These are phyloP conservation scores for Dendroctonus ponderosae DNA, from an alignment of 1,140 invertebrate species.

Conservation along the genomic window DNA sequence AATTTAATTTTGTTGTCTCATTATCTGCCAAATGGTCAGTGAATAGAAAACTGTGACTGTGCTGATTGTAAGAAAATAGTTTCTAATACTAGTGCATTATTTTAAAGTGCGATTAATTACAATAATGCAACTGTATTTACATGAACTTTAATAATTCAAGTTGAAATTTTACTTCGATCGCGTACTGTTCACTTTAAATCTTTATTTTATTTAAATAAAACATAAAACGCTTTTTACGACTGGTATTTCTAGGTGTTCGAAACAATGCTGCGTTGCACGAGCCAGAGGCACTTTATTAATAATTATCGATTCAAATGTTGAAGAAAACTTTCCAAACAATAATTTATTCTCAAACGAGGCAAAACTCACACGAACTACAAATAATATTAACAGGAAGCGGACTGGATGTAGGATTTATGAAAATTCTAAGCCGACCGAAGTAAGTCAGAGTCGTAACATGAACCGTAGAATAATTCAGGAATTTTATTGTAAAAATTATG, in stretches of 20 bases:
- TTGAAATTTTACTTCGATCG: no score
- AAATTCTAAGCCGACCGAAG: slow-evolving; percentile 3
- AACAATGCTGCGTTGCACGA: slow-evolving; percentile 19
- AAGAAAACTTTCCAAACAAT: slow-evolving; percentile 35
- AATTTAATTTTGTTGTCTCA: neutral
- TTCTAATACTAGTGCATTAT: no score
- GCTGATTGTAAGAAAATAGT: no score
- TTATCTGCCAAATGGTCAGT: neutral
- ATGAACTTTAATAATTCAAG: no score
- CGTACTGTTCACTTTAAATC: no score
- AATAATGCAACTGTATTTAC: no score
- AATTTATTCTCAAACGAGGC: slow-evolving; percentile 31
- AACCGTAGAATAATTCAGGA: no score
- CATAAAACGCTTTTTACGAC: slow-evolving; percentile 4
- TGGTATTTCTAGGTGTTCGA: slow-evolving; percentile 19
- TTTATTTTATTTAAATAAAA: no score
- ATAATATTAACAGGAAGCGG: slow-evolving; percentile 35
- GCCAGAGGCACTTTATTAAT: slow-evolving; percentile 30
- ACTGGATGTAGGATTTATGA: slow-evolving; percentile 27
- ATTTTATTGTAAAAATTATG: no score
- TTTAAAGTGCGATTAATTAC: no score
- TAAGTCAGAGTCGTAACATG: no score
- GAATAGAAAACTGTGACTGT: neutral
- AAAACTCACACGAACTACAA: slow-evolving; percentile 27
- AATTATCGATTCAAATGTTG: slow-evolving; percentile 30